Evolutionary conservation across 2,113 vertebrate species (phyloP).

Genomic region (Colinus virginianus): DNA sequence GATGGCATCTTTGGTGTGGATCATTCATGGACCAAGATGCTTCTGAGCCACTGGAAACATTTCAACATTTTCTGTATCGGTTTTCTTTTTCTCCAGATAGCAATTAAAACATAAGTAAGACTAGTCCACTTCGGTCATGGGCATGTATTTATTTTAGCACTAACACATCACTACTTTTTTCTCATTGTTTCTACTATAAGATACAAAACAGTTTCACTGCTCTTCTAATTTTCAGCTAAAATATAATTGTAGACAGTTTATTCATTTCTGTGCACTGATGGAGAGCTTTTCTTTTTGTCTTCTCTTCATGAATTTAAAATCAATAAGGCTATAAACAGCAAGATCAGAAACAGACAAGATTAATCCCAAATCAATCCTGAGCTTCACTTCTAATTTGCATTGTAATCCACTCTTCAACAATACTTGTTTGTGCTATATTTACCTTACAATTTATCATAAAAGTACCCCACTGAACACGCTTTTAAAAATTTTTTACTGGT

Average conservation of each 20-base stretch:
- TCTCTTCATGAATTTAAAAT: neutral
- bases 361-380: slow-evolving; percentile 9
- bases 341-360: slow-evolving; percentile 11
- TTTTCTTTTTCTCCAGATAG: neutral
- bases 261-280: neutral
- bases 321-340: neutral
- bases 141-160: neutral
- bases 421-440: neutral
- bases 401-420: neutral
- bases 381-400: neutral
- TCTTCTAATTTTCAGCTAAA: neutral
- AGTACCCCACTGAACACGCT: neutral
- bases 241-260: neutral
- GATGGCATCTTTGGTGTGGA: neutral
- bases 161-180: neutral
- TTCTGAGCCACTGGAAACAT: neutral
- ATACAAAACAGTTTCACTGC: neutral
- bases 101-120: neutral
- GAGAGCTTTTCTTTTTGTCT: neutral
- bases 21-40: neutral
- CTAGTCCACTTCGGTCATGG: neutral
- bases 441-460: neutral
- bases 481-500: neutral
- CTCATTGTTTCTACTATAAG: neutral
- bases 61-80: neutral